Evolutionary conservation across 2,888 invertebrate genomes (phyloP), one percentile per base, ranked within the genome.

Genomic region (Pammene fasciana): DNA sequence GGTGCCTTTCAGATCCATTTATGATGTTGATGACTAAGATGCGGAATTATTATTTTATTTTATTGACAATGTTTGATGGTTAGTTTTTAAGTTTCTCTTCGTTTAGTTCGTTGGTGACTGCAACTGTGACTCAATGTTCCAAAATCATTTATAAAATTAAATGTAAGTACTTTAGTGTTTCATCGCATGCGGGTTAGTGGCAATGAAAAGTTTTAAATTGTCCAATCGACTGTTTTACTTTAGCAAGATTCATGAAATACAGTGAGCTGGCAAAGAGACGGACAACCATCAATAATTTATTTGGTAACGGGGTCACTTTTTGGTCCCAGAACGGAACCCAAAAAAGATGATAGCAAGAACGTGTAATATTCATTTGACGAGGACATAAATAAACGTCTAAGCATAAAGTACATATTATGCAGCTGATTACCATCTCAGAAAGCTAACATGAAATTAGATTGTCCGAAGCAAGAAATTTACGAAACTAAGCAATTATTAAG

Each of bases 21-120:
- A 50, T 52, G 50, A 62, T 62, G 18, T 16, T 59, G 38, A 62
- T 62, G 48, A 61, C 46, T 61, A 48, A 61, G 46, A 16, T 14
- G 16, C 18, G 43, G 16, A 18, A 16, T 43, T 43, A 18, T 56
- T 41, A 11, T 48, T 16, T 10, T 16, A 16, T 50, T 11, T 43
- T 18, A 10, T 50, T 50, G 50, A 48, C 10, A 14, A 9, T 48
- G 48, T 50, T 5, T 26, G 3, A 18, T 11, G 16, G 11, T 11
- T 10, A 1, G 5, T 11, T 50, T 18, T 4, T 50, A 10, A 5
- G 6, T 50, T 26, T 26, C 1, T 26, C 26, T 26, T 26, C 4
- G 26, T 26, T 26, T 26, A 26, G n/a, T n/a, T n/a, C n/a, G n/a
- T 26, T 26, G 1, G 26, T 26, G 26, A 26, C 26, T 26, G 26